Percentiles rank a stretch among this genome's conserved stretches.
These are phyloP conservation scores for Ectropis grisescens DNA, from an alignment of 1,140 invertebrate species.

Conservation along the genomic window DNA sequence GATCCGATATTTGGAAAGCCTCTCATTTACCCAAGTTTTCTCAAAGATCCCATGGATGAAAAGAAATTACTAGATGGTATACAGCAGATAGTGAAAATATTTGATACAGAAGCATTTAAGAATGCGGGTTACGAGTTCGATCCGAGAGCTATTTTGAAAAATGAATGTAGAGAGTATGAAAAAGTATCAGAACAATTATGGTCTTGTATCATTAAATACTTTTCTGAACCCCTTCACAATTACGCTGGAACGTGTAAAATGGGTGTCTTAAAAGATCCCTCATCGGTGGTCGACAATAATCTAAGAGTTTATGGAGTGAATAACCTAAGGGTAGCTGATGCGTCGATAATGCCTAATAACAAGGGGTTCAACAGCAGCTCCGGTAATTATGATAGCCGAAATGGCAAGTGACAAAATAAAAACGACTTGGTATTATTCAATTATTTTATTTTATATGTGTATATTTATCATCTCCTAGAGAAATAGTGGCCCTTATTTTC, in stretches of 20 bases:
- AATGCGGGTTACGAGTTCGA: conserved; percentile 57
- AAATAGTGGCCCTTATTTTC: conserved; percentile 40
- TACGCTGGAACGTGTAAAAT: conserved; percentile 83
- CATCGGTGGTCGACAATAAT: conserved; percentile 81
- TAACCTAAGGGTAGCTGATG: conserved; percentile 81
- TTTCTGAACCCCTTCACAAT: conserved; percentile 78
- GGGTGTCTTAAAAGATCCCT: conserved; percentile 76
- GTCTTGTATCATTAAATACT: conserved; percentile 78
- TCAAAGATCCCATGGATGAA: conserved; percentile 81
- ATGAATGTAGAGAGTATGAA: conserved; percentile 67
- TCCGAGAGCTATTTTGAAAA: conserved; percentile 51
- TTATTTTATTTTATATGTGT: conserved; percentile 33
- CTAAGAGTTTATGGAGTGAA: conserved; percentile 79
- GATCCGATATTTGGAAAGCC: conserved; percentile 80
- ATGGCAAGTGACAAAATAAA: conserved; percentile 89
- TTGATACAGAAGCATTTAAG: conserved; percentile 68
- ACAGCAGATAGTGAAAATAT: conserved; percentile 66
- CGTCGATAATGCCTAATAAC: conserved; percentile 83
- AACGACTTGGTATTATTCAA: conserved; percentile 67
- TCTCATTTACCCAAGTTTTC: conserved; percentile 85
- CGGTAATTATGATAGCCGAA: conserved; percentile 89
- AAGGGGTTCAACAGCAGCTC: conserved; percentile 80
- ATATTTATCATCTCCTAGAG: conserved; percentile 17
- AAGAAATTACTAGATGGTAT: conserved; percentile 79
- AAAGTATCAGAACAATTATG: conserved; percentile 80